Evolutionary conservation across 2,113 vertebrate genomes (phyloP).

Genomic region (Myrmecophaga tridactyla): DNA sequence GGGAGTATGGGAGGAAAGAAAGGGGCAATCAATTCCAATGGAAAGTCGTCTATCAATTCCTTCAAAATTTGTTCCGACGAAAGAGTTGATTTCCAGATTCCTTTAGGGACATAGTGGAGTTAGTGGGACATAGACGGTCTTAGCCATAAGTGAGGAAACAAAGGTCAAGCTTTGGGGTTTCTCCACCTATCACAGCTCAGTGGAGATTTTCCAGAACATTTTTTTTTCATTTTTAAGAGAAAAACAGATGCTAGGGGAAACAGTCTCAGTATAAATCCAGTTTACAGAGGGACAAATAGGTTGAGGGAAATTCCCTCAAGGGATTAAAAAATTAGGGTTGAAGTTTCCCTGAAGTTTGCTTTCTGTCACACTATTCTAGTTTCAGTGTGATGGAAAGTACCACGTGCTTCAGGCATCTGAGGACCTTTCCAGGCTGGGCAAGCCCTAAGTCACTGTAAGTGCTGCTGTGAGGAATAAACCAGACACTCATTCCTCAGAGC

Average conservation of each 20-base stretch:
- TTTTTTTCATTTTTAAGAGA: background rate
- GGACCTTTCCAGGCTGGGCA: background rate
- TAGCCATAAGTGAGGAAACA: background rate
- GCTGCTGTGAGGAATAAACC: background rate
- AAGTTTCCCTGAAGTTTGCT: background rate
- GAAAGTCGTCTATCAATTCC: background rate
- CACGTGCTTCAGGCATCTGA: background rate
- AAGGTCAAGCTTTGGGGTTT: background rate
- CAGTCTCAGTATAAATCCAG: background rate
- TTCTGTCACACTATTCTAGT: background rate
- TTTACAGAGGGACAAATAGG: background rate
- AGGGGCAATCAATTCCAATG: too few relatives aligned
- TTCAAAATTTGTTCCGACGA: background rate
- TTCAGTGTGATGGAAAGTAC: background rate
- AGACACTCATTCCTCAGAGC: background rate
- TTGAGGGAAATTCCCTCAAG: background rate
- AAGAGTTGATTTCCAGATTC: background rate
- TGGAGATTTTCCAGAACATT: background rate
- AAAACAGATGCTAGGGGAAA: background rate
- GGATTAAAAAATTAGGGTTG: background rate
- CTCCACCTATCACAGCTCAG: background rate
- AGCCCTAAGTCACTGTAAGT: background rate
- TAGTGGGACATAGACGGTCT: accelerated
- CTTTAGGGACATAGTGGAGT: background rate
- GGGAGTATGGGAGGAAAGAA: background rate